Evolutionary conservation across 2,113 vertebrate genomes (phyloP).

Genomic region (Actenoides hombroni): DNA sequence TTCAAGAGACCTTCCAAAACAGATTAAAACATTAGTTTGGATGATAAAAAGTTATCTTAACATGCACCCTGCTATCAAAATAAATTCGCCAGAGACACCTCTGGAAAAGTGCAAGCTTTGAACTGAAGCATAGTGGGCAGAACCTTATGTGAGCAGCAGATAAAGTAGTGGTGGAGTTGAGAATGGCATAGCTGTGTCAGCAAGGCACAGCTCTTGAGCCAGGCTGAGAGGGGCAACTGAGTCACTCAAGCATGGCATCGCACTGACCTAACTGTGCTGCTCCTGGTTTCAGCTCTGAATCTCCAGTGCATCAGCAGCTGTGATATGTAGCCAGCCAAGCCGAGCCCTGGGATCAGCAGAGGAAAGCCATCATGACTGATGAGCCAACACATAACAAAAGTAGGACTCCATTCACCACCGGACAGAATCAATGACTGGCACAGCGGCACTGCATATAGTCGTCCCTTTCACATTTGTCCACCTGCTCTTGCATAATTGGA

Average conservation of each 20-base stretch:
- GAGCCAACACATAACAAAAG: background rate
- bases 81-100: background rate
- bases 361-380: background rate
- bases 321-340: fast-evolving
- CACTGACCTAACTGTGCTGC: background rate
- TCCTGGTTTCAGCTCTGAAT: background rate
- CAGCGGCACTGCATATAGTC: too few relatives aligned
- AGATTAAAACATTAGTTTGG: background rate
- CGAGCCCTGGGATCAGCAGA: background rate
- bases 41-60: background rate
- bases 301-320: background rate
- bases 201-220: background rate
- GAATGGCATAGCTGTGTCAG: background rate
- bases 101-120: background rate
- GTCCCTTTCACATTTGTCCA: background rate
- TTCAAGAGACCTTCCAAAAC: background rate
- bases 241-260: fast-evolving
- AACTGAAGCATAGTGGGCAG: background rate
- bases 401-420: background rate
- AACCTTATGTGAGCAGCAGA: background rate
- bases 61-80: background rate
- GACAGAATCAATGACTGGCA: background rate
- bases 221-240: background rate
- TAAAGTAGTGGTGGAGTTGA: background rate
- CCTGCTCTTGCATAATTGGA: background rate